Evolutionary conservation across 2,113 vertebrate genomes (phyloP), one percentile per base, ranked within the genome.

Genomic region (Oncorhynchus masou): DNA sequence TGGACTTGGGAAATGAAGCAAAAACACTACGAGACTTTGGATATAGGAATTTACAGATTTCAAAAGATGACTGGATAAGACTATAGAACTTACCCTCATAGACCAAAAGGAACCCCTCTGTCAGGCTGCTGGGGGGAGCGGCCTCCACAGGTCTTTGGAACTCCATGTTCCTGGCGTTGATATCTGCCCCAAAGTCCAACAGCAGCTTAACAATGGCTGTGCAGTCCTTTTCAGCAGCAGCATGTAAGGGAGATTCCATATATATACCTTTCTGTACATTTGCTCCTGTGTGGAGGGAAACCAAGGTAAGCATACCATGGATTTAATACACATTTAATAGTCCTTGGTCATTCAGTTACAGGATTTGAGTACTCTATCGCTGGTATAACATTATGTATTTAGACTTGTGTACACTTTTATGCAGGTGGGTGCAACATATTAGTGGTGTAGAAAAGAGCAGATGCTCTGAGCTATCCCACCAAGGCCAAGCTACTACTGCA

Each of bases 181-280:
- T 92, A 73, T 99, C 95, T 0, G 97, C 97, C 31, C 97, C 97
- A 83, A 98, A 99, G 75, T 99, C 97, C 73, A 99, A 91, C 81
- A 99, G 92, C 70, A 97, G 87, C 77, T 90, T 95, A 75, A 97
- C 88, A 0, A 95, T 93, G 25, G 96, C 95, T 1, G 90, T 85
- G 82, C 92, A 95, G 88, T 95, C 91, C 74, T 95, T 94, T 64
- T 95, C 94, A 75, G 96, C 96, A 25, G 97, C 97, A 6, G 94
- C 96, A 2, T 99, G 97, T 48, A 99, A 83, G 0, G 97, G 97
- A 0, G 95, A 98, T 51, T 98, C 96, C 92, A 96, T 75, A 60
- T 92, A 91, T 80, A 90, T 95, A 74, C 97, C 97, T 86, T 95
- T 97, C 84, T 98, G 97, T 16, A 98, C 95, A 6, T 95, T 94